Percentiles rank a stretch among this genome's conserved stretches.
These are phyloP conservation scores for Notothenia coriiceps DNA, from an alignment of 2,113 vertebrate species.

Conservation along the genomic window DNA sequence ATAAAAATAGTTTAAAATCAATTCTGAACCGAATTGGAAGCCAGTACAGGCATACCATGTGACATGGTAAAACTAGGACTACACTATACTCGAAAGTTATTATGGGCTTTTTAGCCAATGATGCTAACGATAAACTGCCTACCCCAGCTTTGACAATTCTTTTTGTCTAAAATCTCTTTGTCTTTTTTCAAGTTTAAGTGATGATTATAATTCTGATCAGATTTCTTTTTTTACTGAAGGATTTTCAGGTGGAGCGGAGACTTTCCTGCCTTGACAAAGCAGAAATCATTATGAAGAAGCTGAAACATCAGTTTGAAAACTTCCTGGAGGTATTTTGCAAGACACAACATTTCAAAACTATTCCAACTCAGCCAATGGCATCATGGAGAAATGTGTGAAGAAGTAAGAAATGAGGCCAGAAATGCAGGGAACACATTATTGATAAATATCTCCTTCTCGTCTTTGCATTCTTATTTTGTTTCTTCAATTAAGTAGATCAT, in stretches of 20 bases:
- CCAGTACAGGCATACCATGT: too few relatives aligned
- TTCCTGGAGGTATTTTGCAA: conserved; percentile 70
- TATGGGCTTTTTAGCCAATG: too few relatives aligned
- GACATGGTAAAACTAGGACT: too few relatives aligned
- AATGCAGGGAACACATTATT: not conserved
- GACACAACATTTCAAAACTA: not conserved
- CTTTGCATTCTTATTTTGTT: not conserved
- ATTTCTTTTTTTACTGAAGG: conserved; percentile 51
- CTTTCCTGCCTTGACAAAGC: conserved; percentile 65
- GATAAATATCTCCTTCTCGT: not conserved
- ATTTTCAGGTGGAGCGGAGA: conserved; percentile 65
- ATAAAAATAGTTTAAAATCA: too few relatives aligned
- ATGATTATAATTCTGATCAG: not conserved
- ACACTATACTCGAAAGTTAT: too few relatives aligned
- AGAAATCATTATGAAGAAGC: conserved; percentile 67
- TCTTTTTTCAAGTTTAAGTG: not conserved
- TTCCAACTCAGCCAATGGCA: not conserved
- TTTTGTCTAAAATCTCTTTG: too few relatives aligned
- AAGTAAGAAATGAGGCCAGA: not conserved
- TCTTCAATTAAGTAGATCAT: not conserved
- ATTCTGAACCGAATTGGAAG: too few relatives aligned
- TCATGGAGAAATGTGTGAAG: not conserved
- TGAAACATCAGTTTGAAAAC: conserved; percentile 68
- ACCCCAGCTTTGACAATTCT: too few relatives aligned
- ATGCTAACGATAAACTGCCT: too few relatives aligned